Evolutionary conservation across 1,140 invertebrate genomes (phyloP).

Genomic region (Acromyrmex echinatior): DNA sequence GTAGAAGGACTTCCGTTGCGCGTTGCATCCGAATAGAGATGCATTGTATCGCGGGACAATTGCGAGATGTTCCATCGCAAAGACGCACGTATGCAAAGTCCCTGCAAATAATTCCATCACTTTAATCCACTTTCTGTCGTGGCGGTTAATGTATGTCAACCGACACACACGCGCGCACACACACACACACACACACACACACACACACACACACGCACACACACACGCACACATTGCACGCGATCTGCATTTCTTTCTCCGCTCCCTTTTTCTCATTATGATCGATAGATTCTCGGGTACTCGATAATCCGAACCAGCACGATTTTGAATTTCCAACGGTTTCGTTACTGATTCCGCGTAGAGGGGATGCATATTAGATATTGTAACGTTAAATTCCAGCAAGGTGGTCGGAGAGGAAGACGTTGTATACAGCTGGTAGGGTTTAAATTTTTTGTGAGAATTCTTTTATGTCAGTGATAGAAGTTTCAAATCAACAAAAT

Average conservation of each 20-base stretch:
- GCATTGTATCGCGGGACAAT: constrained; percentile 62
- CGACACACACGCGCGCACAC: constrained; percentile 33
- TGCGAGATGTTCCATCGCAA: constrained; percentile 22
- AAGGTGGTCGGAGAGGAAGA: constrained; percentile 13
- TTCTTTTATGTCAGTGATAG: neutral
- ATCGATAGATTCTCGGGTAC: constrained; percentile 76
- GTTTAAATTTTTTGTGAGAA: neutral
- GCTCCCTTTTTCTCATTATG: constrained; percentile 15
- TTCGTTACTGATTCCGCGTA: constrained; percentile 33
- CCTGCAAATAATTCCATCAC: constrained; percentile 72
- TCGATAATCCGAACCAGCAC: constrained; percentile 77
- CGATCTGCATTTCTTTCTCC: constrained; percentile 27
- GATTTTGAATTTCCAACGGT: constrained; percentile 61
- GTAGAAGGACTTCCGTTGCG: constrained; percentile 66
- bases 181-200: neutral
- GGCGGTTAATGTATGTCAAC: constrained; percentile 76
- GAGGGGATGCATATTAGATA: constrained; percentile 57
- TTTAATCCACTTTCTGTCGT: constrained; percentile 75
- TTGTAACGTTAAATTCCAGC: constrained; percentile 13
- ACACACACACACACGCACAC: neutral
- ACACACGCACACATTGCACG: constrained; percentile 55
- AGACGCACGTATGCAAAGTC: constrained; percentile 74
- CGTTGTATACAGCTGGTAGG: neutral
- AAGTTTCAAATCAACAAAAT: neutral
- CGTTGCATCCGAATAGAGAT: constrained; percentile 41